Evolutionary conservation across 1,140 invertebrate species (phyloP).

Genomic region (Octopus bimaculoides): DNA sequence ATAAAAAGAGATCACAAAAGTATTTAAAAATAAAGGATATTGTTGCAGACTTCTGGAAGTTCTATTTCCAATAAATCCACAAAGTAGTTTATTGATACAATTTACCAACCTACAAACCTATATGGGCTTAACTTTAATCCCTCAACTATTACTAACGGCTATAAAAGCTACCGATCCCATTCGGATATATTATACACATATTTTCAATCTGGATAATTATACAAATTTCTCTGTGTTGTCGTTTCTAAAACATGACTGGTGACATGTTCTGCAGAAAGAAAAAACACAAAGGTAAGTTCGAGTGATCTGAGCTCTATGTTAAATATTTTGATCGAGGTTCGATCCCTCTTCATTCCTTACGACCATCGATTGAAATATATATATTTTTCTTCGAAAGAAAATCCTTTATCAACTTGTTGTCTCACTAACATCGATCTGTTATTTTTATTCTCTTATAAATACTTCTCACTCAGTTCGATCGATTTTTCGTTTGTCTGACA

Average conservation of each 20-base stretch:
- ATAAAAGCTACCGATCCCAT: not conserved
- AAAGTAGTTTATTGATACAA: not conserved
- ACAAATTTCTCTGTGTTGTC: not conserved
- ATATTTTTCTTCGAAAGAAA: no score
- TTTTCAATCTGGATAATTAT: not conserved
- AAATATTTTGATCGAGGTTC: no score
- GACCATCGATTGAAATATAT: no score
- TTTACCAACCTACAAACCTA: not conserved
- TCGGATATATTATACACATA: not conserved
- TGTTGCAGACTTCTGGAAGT: not conserved
- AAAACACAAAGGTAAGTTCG: conserved; percentile 6
- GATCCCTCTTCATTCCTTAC: no score
- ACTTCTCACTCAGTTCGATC: no score
- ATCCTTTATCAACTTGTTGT: no score
- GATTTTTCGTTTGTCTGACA: no score
- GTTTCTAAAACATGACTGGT: not conserved
- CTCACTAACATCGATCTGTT: no score
- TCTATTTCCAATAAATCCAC: not conserved
- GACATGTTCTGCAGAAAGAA: conserved; percentile 9
- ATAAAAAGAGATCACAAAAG: no score
- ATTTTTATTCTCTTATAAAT: no score
- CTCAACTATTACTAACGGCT: not conserved
- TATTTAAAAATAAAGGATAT: no score
- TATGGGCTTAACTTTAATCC: not conserved
- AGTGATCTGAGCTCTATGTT: no score